Conservation (phyloP, 2,113 vertebrate species). For the Sinocyclocheilus anophthalmus region DNA sequence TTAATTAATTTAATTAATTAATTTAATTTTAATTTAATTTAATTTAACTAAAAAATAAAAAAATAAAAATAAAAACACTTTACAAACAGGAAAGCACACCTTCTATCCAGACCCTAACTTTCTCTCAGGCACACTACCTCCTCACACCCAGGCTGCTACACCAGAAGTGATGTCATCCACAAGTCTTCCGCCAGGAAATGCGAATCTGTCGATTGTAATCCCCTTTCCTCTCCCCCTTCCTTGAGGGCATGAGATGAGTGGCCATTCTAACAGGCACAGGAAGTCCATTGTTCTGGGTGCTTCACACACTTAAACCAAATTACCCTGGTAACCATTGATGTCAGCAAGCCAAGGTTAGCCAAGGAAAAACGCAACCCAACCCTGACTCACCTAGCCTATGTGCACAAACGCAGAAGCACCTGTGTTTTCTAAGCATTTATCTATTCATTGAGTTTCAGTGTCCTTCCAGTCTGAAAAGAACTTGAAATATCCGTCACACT, state of each 20-base stretch:
- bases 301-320: conserved; percentile 40
- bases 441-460: conserved; percentile 16
- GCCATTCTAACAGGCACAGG: conserved; percentile 48
- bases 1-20: too few relatives aligned
- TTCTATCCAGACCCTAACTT: conserved; percentile 13
- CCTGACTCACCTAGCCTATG: neutral
- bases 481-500: neutral
- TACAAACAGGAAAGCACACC: conserved; percentile 23
- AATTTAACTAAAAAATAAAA: too few relatives aligned
- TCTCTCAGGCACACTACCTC: neutral
- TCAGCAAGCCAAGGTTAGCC: conserved; percentile 21
- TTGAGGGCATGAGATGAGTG: conserved; percentile 47
- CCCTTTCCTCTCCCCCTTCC: conserved; percentile 23
- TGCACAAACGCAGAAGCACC: neutral
- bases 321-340: conserved; percentile 46
- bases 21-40: too few relatives aligned
- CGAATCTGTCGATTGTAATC: conserved; percentile 40
- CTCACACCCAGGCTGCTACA: neutral
- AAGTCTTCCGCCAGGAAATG: conserved; percentile 55
- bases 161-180: conserved; percentile 56
- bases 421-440: neutral
- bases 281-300: conserved; percentile 60
- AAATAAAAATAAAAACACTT: neutral
- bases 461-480: neutral
- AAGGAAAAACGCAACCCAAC: neutral